Evolutionary conservation across 1,140 invertebrate genomes (phyloP), one percentile per base, ranked within the genome.

Genomic region (Leptinotarsa lineolata): DNA sequence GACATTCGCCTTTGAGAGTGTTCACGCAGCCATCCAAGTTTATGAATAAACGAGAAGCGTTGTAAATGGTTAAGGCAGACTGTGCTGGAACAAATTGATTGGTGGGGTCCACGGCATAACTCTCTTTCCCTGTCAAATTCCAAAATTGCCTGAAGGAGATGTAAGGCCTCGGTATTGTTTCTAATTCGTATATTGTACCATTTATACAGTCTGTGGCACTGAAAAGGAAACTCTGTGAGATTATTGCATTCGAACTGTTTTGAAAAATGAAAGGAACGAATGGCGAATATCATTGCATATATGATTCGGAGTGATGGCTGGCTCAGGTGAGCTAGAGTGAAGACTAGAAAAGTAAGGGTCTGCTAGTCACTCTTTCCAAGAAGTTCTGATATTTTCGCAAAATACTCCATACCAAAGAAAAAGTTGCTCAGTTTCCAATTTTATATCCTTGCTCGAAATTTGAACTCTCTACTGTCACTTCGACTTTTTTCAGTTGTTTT

Each of bases 11-110:
- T 74, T 89, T 88, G 20, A 96, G 85, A 0, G 94, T 95, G 78
- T 97, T 97, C 0, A 96, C 94, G 81, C 94, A 95, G 1, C 93
- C 93, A 84, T 96, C 94, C 63, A 95, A 83, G 82, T 97, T 97
- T 63, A 95, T 95, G 85, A 94, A 89, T 46, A 96, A 84, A 48
- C 90, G 87, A 60, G 92, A 94, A 74, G 94, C 92, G 81, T 96
- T 96, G 21, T 93, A 92, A 64, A 96, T 91, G 44, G 94, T 91
- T 13, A 96, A 82, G 75, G 93, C 90, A 1, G 89, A 86, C 82
- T 95, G 94, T 1, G 90, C 89, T 0, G 94, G 94, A 6, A 92
- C 89, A 15, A 94, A 90, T 22, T 85, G 80, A 6, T 89, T 87
- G 0, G 77, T 84, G 3, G 87, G 86, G 75, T 90, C 89, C 48